Conservation (phyloP, 2,888 invertebrate species). For the Leptarthrus brevirostris region DNA sequence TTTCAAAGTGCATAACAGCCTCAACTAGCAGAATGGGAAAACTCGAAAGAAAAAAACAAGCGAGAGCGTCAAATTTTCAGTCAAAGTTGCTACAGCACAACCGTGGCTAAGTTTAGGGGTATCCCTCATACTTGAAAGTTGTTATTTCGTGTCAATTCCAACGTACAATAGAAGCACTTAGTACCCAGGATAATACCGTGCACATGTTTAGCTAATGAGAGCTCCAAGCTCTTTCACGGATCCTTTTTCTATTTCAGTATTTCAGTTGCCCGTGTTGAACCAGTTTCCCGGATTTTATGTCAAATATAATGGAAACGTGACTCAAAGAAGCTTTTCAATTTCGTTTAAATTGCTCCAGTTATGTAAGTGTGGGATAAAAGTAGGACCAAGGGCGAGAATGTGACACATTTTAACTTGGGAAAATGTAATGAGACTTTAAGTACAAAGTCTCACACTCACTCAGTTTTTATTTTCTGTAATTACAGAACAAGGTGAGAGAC, state of each 20-base stretch:
- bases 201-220: conserved; percentile 44
- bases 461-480: conserved; percentile 9
- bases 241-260: conserved; percentile 2
- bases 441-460: too few species aligned
- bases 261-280: conserved; percentile 33
- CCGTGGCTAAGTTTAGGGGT: conserved; percentile 27
- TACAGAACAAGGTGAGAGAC: not conserved
- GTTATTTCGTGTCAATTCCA: conserved; percentile 43
- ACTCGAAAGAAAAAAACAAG: conserved; percentile 12
- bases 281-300: conserved; percentile 38
- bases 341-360: conserved; percentile 39
- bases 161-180: conserved; percentile 35
- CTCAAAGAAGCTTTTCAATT: conserved; percentile 39
- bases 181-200: conserved; percentile 35
- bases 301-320: conserved; percentile 40
- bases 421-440: conserved; percentile 19
- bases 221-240: conserved; percentile 2
- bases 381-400: conserved; percentile 42
- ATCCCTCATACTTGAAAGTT: conserved; percentile 16
- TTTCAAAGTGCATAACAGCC: conserved; percentile 29
- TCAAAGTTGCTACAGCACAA: not conserved
- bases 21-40: conserved; percentile 2
- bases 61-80: not conserved
- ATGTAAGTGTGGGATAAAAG: conserved; percentile 27
- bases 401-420: conserved; percentile 27